Base-by-base conservation (phyloP, 2,888 invertebrate species). In the Sympetrum striolatum region DNA sequence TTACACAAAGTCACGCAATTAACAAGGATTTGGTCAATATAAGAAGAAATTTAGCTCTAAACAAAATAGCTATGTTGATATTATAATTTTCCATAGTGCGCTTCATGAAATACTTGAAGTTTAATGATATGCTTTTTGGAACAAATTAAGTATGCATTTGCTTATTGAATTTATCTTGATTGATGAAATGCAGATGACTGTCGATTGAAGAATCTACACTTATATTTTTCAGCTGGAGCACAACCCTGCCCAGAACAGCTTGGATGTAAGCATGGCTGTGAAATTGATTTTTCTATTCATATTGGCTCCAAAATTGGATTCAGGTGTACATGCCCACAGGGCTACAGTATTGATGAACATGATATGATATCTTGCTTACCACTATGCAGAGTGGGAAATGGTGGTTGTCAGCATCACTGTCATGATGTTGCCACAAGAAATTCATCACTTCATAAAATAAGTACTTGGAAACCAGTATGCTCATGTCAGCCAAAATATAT, bases 361-460 rank as follows among this genome's bases (percentile, higher is more conserved):
- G 90, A 90, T 58, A 48, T 81, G 31, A 80, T 58, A 48, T 80
- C 81, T n/a, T 90, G 90, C n/a, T n/a, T n/a, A n/a, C n/a, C n/a
- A n/a, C n/a, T n/a, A n/a, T n/a, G n/a, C n/a, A n/a, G n/a, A n/a
- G 91, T 92, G 14, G 93, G 93, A 3, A 94, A 94, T 92, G 94
- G 94, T 0, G 94, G 94, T 1, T 94, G 94, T 91, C 93, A 94
- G 90, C 94, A 94, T 91, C 92, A 92, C 44, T 94, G 94, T 91
- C 92, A 92, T 15, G 92, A 93, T 90, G 92, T 92, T 15, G 91
- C 91, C 5, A 93, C 93, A 10, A 25, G 31, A 2, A 15, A 22
- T 31, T 39, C 18, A 15, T 31, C 53, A n/a, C 31, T 48, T 81
- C 81, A 53, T 25, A 81, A 53, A 25, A 53, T 44, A 81, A 81